Evolutionary conservation across 2,888 invertebrate species (phyloP).

Genomic region (Liopterus haemorrhoidalis): DNA sequence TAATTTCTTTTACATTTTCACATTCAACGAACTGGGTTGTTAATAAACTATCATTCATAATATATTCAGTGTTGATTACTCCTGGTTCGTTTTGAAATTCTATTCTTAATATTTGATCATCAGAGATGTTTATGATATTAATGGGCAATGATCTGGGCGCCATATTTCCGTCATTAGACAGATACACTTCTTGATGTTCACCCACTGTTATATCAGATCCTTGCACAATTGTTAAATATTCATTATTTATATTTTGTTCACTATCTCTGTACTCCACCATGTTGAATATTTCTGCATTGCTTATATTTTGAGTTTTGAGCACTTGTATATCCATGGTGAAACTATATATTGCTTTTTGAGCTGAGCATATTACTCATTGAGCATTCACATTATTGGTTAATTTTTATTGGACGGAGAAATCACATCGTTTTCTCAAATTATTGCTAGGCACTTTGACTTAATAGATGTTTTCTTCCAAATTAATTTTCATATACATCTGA

Average conservation of each 20-base stretch:
- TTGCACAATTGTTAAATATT: no score
- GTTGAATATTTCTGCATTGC: constrained; percentile 4
- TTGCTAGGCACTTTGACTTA: no score
- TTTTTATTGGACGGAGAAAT: no score
- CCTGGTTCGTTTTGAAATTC: constrained; percentile 41
- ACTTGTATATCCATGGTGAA: constrained; percentile 16
- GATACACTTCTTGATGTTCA: no score
- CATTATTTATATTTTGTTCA: no score
- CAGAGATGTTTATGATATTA: constrained; percentile 38
- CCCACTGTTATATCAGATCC: no score
- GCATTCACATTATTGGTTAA: constrained; percentile 10
- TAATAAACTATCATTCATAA: constrained; percentile 38
- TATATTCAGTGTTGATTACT: constrained; percentile 41
- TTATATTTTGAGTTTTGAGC: not conserved
- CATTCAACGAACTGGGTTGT: constrained; percentile 18
- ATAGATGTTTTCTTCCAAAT: no score
- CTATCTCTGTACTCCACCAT: no score
- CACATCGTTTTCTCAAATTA: no score
- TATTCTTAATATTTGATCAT: constrained; percentile 42
- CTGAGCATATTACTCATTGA: constrained; percentile 1
- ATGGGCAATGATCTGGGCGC: no score
- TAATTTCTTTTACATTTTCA: constrained; percentile 2
- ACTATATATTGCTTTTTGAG: constrained; percentile 5
- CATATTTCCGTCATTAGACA: no score
- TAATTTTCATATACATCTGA: no score